Percentiles rank a stretch among this genome's conserved stretches.
Conservation (phyloP, 1,140 invertebrate species). For the Caerostris extrusa region DNA sequence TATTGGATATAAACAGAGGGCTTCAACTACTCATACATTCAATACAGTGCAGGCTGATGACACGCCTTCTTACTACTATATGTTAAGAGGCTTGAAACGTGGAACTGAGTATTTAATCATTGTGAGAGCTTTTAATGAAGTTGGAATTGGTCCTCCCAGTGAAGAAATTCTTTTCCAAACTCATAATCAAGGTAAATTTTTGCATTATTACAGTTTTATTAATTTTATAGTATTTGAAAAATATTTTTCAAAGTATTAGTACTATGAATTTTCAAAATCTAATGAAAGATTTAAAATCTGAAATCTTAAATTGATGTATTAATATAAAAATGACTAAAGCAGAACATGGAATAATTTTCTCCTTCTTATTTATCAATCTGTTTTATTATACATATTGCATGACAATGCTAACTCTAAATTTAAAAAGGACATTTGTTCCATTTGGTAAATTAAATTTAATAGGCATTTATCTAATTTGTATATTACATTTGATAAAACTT, state of each 20-base stretch:
- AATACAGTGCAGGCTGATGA: slow-evolving; percentile 55
- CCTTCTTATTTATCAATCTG: no score
- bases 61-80: slow-evolving; percentile 18
- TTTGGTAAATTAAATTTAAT: no score
- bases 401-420: no score
- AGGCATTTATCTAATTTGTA: no score
- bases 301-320: no score
- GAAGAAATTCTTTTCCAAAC: slow-evolving; percentile 81
- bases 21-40: slow-evolving; percentile 47
- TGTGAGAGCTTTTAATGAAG: slow-evolving; percentile 81
- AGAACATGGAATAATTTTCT: no score
- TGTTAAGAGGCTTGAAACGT: slow-evolving; percentile 88
- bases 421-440: no score
- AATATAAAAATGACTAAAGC: no score
- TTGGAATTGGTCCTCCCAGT: slow-evolving; percentile 81
- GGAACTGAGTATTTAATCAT: slow-evolving; percentile 85
- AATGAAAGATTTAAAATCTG: no score
- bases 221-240: not conserved
- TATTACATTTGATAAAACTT: no score
- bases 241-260: not conserved
- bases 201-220: not conserved
- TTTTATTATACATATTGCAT: no score
- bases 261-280: not conserved
- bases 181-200: slow-evolving; percentile 81
- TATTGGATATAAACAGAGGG: slow-evolving; percentile 91